Conservation (phyloP, 2,113 vertebrate genomes). For the Varanus komodoensis region DNA sequence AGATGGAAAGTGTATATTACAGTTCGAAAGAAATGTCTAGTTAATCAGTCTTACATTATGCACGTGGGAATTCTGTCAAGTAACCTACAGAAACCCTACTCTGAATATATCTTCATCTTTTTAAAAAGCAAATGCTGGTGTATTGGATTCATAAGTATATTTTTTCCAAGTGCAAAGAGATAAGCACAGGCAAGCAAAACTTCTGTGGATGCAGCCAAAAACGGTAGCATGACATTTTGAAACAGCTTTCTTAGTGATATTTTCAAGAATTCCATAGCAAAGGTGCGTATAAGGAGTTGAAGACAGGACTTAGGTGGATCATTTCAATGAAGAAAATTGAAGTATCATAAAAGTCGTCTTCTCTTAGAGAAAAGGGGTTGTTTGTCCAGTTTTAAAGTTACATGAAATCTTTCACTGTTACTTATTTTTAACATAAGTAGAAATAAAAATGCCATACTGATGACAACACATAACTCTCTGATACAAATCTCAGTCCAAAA, state of each 20-base stretch:
- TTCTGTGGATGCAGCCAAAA: background rate
- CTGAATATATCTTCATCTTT: slow-evolving; percentile 36
- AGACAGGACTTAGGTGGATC: background rate
- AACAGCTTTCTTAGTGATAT: background rate
- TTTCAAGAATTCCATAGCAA: background rate
- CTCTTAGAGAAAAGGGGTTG: background rate
- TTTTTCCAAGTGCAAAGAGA: background rate
- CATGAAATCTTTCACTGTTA: slow-evolving; percentile 22
- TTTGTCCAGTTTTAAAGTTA: background rate
- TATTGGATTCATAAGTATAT: background rate
- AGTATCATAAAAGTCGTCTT: background rate
- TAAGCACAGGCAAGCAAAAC: slow-evolving; percentile 9
- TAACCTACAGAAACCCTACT: slow-evolving; percentile 29
- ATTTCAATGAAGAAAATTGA: background rate
- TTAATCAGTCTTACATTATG: slow-evolving; percentile 48
- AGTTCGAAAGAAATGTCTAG: slow-evolving; percentile 39
- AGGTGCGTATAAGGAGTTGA: background rate
- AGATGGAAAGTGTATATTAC: slow-evolving; percentile 45
- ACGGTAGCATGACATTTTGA: background rate
- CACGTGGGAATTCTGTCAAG: slow-evolving; percentile 23
- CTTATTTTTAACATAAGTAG: background rate
- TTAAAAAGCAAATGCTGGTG: slow-evolving; percentile 21
- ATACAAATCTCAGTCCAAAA: background rate
- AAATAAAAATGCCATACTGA: background rate
- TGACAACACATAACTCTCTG: background rate